These are phyloP conservation scores for Neomorphus geoffroyi DNA, from an alignment of 2,797 vertebrate genomes.

Conservation along the genomic window DNA sequence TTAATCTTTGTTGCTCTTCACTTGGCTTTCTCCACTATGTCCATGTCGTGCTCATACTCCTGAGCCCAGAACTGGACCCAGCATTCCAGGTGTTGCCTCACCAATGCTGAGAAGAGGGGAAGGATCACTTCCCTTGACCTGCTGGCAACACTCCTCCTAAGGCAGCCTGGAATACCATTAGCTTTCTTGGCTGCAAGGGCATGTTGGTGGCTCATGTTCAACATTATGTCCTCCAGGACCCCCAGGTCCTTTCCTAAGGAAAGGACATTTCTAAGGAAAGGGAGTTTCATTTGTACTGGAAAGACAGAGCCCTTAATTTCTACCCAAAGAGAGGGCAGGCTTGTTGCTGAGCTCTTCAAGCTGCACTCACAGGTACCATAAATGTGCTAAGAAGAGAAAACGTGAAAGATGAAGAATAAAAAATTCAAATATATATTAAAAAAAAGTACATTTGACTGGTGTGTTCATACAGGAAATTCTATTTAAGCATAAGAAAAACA, in stretches of 20 bases:
- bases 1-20: not conserved
- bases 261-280: not conserved
- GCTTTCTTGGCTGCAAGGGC: not conserved
- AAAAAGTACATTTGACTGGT: not conserved
- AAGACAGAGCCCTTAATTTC: not conserved
- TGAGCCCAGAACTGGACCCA: not conserved
- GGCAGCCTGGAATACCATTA: not conserved
- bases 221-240: not conserved
- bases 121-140: not conserved
- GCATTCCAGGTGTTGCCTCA: not conserved
- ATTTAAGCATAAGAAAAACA: not conserved
- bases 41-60: not conserved
- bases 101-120: not conserved
- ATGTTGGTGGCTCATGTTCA: not conserved
- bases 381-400: not conserved
- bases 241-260: not conserved
- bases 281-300: not conserved
- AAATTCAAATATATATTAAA: not conserved
- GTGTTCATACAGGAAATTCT: not conserved
- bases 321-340: not conserved
- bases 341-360: not conserved
- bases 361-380: not conserved
- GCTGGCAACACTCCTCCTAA: not conserved
- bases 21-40: not conserved
- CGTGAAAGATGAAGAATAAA: not conserved